A percentile compares a stretch with the other conserved stretches of the same genome.
Evolutionary conservation across 2,888 invertebrate genomes (phyloP).

Genomic region (Corbicula japonica): DNA sequence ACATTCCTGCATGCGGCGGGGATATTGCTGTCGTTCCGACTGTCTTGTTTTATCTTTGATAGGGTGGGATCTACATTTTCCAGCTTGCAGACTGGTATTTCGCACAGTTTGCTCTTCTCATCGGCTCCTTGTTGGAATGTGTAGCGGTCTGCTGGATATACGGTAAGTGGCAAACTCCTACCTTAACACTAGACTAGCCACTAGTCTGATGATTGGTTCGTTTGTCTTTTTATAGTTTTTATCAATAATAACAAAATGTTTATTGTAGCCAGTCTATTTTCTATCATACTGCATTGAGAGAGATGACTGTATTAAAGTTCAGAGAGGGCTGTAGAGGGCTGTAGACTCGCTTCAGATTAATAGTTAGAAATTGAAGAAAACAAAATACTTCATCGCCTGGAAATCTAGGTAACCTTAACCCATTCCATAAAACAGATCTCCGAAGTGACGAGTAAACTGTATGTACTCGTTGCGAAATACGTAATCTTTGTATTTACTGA

Average conservation of each 20-base stretch:
- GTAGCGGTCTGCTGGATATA: constrained; percentile 55
- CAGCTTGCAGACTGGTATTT: constrained; percentile 62
- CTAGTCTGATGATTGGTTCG: background rate
- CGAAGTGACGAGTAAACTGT: too few relatives aligned
- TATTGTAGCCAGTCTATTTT: background rate
- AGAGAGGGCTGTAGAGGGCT: background rate
- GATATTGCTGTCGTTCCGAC: too few relatives aligned
- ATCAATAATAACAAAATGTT: background rate
- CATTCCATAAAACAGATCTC: too few relatives aligned
- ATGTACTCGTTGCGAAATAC: too few relatives aligned
- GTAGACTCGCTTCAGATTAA: background rate
- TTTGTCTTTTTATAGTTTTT: background rate
- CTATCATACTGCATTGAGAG: background rate
- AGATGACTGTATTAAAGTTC: background rate
- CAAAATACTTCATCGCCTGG: too few relatives aligned
- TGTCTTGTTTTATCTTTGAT: too few relatives aligned
- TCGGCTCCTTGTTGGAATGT: constrained; percentile 41
- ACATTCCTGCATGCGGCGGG: too few relatives aligned
- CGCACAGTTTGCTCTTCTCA: constrained; percentile 42
- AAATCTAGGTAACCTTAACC: too few relatives aligned
- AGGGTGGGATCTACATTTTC: constrained; percentile 58
- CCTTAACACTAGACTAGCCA: background rate
- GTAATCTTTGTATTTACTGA: too few relatives aligned
- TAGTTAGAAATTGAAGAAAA: too few relatives aligned
- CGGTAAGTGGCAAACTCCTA: constrained; percentile 27